phyloP scores from a whole-genome alignment of 2,113 vertebrate species.

The Petromus typicus region DNA sequence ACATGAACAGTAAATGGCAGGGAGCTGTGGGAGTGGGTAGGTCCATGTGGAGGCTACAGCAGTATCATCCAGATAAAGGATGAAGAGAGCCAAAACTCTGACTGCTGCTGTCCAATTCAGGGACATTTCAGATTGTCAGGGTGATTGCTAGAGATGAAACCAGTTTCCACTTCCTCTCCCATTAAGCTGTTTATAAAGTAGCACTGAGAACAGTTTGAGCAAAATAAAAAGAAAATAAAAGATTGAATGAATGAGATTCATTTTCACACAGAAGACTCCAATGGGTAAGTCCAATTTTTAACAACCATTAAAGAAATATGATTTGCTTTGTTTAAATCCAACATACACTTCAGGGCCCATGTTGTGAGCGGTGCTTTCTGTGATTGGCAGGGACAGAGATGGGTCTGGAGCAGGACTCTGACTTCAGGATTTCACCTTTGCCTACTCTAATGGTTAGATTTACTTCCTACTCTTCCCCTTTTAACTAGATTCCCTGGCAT shows the following conservation, averaged over 20 bases:
- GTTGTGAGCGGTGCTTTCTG: not conserved
- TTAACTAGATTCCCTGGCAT: not conserved
- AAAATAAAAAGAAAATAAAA: conserved; percentile 1
- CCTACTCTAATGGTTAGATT: not conserved
- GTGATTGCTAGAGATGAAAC: conserved; percentile 56
- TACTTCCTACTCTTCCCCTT: not conserved
- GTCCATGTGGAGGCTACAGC: not conserved
- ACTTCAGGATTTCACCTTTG: not conserved
- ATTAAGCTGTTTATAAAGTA: not conserved
- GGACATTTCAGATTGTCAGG: conserved; percentile 37
- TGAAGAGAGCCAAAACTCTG: not conserved
- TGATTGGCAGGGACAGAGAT: not conserved
- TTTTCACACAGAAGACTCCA: not conserved
- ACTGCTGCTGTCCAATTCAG: conserved; percentile 40
- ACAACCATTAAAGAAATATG: not conserved
- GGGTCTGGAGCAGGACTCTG: not conserved
- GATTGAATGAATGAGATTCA: conserved; percentile 18
- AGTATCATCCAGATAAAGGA: not conserved
- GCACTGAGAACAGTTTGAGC: conserved; percentile 38
- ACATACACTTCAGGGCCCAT: not conserved
- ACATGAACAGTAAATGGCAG: not conserved
- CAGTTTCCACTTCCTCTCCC: not conserved
- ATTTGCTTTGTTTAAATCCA: conserved; percentile 32
- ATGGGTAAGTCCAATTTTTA: not conserved
- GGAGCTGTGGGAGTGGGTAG: not conserved